phyloP scores from a whole-genome alignment of 2,797 vertebrate species.

The Cephalopachus bancanus region DNA sequence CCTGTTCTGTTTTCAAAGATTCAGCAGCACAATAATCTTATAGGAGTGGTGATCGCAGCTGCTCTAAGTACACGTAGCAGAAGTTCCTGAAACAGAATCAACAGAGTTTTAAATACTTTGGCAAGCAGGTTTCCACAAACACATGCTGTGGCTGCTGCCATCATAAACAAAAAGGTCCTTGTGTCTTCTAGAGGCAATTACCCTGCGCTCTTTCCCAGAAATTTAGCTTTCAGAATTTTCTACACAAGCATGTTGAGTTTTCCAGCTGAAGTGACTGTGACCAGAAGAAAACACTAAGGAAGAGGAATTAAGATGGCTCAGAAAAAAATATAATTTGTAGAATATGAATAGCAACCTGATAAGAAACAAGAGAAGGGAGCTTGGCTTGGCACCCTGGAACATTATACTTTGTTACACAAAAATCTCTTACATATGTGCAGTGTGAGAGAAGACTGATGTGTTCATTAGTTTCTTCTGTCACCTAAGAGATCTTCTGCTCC shows the following conservation, averaged over 20 bases:
- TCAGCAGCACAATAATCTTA: neutral
- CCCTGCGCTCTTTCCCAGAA: neutral
- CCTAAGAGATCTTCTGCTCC: neutral
- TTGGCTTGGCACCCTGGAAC: neutral
- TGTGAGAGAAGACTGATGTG: neutral
- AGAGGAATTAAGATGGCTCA: neutral
- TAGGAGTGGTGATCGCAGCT: fast-evolving
- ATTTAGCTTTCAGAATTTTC: neutral
- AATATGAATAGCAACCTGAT: neutral
- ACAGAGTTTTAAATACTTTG: neutral
- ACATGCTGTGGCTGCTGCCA: neutral
- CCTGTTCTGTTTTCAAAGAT: neutral
- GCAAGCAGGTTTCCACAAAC: neutral
- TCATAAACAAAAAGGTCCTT: neutral
- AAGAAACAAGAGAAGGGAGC: neutral
- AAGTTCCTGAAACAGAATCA: neutral
- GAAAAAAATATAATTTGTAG: neutral
- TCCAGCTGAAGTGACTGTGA: neutral
- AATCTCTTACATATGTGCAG: neutral
- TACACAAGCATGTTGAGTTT: neutral
- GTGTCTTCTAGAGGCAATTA: neutral
- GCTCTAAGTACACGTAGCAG: neutral
- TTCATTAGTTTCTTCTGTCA: neutral
- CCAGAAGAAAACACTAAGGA: neutral
- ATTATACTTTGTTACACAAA: neutral